Evolutionary conservation across 2,113 vertebrate species (phyloP).

Genomic region (Mugil cephalus): DNA sequence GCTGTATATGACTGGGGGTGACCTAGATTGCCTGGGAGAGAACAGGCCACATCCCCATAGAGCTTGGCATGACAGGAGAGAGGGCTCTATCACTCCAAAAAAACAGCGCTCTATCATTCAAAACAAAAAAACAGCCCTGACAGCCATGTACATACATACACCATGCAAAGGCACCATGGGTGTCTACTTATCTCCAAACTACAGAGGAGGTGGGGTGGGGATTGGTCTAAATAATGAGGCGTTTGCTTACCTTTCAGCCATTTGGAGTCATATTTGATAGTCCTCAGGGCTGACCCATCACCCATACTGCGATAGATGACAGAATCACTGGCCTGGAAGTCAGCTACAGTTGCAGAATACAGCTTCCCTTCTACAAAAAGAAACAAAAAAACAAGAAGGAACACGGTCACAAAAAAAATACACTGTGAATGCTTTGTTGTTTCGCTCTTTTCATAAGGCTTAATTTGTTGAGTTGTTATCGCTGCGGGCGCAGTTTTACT

Average conservation of each 20-base stretch:
- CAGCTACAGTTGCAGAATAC: conserved; percentile 97
- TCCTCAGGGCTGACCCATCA: conserved; percentile 95
- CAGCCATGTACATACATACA: conserved; percentile 41
- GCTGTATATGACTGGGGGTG: conserved; percentile 75
- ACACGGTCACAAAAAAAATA: conserved; percentile 31
- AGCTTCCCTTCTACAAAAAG: conserved; percentile 91
- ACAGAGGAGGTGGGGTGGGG: too few species aligned
- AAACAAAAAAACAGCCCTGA: conserved; percentile 40
- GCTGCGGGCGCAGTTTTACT: conserved; percentile 65
- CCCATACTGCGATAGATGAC: conserved; percentile 99
- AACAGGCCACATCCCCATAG: conserved; percentile 69
- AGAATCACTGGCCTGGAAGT: conserved; percentile 98
- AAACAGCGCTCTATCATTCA: conserved; percentile 49
- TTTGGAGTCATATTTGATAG: conserved; percentile 99
- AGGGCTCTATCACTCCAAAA: conserved; percentile 48
- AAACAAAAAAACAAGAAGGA: conserved; percentile 16
- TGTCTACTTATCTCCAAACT: conserved; percentile 18
- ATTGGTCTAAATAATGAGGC: conserved; percentile 21
- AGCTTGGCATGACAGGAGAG: conserved; percentile 57
- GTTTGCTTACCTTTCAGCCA: conserved; percentile 95
- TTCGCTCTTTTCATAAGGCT: conserved; percentile 49
- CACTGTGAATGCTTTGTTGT: conserved; percentile 30
- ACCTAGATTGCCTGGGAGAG: conserved; percentile 83
- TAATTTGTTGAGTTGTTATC: conserved; percentile 68
- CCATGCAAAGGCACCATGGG: conserved; percentile 32